Percentiles rank a stretch among this genome's conserved stretches.
phyloP scores from a whole-genome alignment of 2,888 invertebrate genomes.

The Ariolimax columbianus region DNA sequence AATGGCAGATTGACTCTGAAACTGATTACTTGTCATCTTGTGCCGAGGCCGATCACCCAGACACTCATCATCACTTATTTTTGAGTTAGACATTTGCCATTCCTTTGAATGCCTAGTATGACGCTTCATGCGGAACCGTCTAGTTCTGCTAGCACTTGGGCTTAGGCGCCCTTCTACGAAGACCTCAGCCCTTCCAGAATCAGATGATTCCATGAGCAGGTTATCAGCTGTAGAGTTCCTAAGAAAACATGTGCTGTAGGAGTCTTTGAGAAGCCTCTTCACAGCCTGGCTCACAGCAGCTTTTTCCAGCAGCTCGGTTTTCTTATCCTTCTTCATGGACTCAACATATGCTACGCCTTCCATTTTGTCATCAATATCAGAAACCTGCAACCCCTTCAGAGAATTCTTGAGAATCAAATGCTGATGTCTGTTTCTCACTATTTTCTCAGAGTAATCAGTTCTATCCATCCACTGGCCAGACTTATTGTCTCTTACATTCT shows the following conservation, averaged over 20 bases:
- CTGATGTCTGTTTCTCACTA: background rate
- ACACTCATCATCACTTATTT: constrained; percentile 15
- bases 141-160: constrained; percentile 44
- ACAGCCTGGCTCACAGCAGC: constrained; percentile 65
- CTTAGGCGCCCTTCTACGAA: constrained; percentile 44
- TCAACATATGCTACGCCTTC: constrained; percentile 16
- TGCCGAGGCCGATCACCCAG: background rate
- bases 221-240: constrained; percentile 45
- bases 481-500: background rate
- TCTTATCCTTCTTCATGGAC: background rate
- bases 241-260: constrained; percentile 60
- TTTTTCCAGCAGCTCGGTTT: constrained; percentile 17
- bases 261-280: constrained; percentile 66
- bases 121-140: constrained; percentile 44
- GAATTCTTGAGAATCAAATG: constrained; percentile 36
- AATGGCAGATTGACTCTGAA: background rate
- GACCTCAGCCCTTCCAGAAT: constrained; percentile 48
- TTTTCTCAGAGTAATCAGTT: background rate
- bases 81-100: background rate
- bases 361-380: background rate
- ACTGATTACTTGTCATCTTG: background rate
- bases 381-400: background rate
- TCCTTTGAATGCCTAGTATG: constrained; percentile 11
- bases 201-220: constrained; percentile 46
- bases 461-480: background rate